Evolutionary conservation across 1,140 invertebrate species (phyloP).

Genomic region (Drosophila nikananu): DNA sequence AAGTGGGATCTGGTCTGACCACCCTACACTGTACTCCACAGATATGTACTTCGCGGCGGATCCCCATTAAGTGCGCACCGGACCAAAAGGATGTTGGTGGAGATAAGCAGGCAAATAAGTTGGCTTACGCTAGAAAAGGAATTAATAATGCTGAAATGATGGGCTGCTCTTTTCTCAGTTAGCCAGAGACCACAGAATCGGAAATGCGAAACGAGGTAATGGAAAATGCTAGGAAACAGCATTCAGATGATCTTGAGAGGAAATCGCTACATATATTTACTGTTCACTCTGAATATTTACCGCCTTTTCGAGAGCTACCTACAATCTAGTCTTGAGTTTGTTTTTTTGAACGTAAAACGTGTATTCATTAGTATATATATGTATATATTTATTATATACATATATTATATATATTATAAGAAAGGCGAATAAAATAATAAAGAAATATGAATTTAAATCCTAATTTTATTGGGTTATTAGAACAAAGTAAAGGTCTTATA

Average conservation of each 20-base stretch:
- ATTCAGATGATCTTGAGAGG: slow-evolving; percentile 24
- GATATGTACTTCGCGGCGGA: slow-evolving; percentile 25
- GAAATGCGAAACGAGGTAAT: slow-evolving; percentile 23
- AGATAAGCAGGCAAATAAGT: slow-evolving; percentile 74
- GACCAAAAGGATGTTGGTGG: slow-evolving; percentile 61
- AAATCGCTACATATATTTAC: slow-evolving; percentile 13
- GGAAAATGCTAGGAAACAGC: slow-evolving; percentile 6
- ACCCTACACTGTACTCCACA: slow-evolving; percentile 13
- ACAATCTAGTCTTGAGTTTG: background rate
- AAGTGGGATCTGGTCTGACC: slow-evolving; percentile 18
- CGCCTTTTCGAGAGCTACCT: background rate
- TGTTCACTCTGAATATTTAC: slow-evolving; percentile 1
- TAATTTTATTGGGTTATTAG: background rate
- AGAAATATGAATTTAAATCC: background rate
- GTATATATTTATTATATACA: too few relatives aligned
- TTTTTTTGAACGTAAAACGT: background rate
- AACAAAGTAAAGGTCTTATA: background rate
- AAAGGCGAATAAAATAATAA: background rate
- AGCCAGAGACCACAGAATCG: slow-evolving; percentile 10
- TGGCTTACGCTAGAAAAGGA: slow-evolving; percentile 46
- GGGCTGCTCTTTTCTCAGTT: slow-evolving; percentile 5
- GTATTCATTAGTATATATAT: background rate
- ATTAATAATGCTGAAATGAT: slow-evolving; percentile 59
- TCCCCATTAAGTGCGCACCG: slow-evolving; percentile 55
- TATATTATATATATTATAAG: too few relatives aligned